These are phyloP conservation scores for Dallia pectoralis DNA, from an alignment of 2,797 vertebrate genomes.

Conservation along the genomic window DNA sequence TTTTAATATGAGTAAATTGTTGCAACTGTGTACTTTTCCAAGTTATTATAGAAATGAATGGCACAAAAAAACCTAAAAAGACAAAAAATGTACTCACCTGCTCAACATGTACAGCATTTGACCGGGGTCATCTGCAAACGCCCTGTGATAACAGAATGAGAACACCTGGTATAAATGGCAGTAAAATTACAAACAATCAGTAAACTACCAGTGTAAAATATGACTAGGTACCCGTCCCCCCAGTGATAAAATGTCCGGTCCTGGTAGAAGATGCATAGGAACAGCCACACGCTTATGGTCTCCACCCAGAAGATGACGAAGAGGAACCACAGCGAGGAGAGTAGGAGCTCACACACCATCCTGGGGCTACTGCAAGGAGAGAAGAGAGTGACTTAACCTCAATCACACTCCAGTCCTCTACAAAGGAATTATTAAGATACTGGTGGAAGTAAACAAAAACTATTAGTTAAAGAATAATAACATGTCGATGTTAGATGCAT, in stretches of 20 bases:
- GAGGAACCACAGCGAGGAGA: slow-evolving; percentile 80
- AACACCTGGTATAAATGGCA: slow-evolving; percentile 16
- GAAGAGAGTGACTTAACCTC: not conserved
- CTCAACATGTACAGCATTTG: slow-evolving; percentile 76
- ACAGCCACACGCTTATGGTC: slow-evolving; percentile 80
- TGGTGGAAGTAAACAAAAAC: not conserved
- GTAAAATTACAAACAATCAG: not conserved
- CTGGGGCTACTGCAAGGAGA: slow-evolving; percentile 38
- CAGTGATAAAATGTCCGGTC: slow-evolving; percentile 72
- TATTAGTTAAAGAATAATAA: not conserved
- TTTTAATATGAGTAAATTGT: not conserved
- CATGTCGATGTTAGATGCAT: not conserved
- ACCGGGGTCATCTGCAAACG: slow-evolving; percentile 73
- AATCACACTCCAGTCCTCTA: not conserved
- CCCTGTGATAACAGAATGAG: slow-evolving; percentile 49
- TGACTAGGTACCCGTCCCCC: slow-evolving; percentile 64
- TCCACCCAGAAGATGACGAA: slow-evolving; percentile 84
- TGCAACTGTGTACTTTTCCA: not conserved
- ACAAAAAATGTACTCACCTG: slow-evolving; percentile 55
- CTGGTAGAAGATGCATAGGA: slow-evolving; percentile 80
- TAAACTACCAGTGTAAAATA: not conserved
- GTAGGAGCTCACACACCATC: slow-evolving; percentile 81
- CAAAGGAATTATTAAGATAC: not conserved
- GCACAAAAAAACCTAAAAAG: not conserved
- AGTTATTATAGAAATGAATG: not conserved